Evolutionary conservation across 2,113 vertebrate species (phyloP), one percentile per base, ranked within the genome.

Genomic region (Sebastes schlegelii): DNA sequence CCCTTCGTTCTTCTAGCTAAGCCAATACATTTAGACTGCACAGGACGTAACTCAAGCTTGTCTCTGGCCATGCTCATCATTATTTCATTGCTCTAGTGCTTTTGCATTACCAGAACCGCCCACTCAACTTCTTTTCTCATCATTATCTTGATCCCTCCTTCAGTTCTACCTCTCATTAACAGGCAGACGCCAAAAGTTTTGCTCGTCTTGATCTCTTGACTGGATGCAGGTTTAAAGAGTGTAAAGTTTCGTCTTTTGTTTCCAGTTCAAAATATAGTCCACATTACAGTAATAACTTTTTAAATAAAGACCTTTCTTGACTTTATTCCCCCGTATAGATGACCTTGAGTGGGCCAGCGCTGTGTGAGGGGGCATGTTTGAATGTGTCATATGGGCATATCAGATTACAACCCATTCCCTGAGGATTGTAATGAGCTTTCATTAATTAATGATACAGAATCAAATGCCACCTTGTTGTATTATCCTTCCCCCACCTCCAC

Each of bases 31-130:
- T 87, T 88, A 86, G 68, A 79, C 83, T 49, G 77, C 89, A 68
- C 82, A 79, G 90, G 75, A 87, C 80, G 95, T 96, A 96, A 96
- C 93, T 92, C 89, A 95, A 96, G 88, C 94, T 93, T 83, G 88
- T 83, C 88, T 86, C 86, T 73, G 89, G 79, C 89, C 88, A 71
- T 55, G 82, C 93, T 96, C 95, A 96, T 96, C 87, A 96, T 94
- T 96, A 95, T 95, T 96, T 95, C 92, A 96, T 94, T 91, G 88
- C 87, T 94, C 86, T 68, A 45, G 82, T 91, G 88, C 91, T 88
- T 92, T 94, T 89, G 64, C 92, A 79, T 82, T 83, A 88, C 85
- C 75, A 91, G 90, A 86, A 77, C 89, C 87, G 65, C 92, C 93
- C 84, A 80, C 89, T 86, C 55, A 11, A n/a, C 74, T 83, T 63